Percentiles rank a stretch among this genome's conserved stretches.
Evolutionary conservation across 2,797 vertebrate genomes (phyloP).

Genomic region (Catostomus latipinnis): DNA sequence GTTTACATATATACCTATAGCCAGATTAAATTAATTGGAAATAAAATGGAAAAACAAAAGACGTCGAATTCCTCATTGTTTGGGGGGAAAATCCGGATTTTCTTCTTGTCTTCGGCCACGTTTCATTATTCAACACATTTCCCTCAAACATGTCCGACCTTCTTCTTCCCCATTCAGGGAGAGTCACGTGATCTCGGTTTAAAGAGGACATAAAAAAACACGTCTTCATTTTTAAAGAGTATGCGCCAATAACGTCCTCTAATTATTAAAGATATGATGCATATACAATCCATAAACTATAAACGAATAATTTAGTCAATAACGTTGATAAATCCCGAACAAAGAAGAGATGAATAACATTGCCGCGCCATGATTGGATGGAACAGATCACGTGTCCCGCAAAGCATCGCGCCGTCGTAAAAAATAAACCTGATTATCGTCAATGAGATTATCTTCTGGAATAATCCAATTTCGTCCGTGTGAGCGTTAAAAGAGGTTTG

Average conservation of each 20-base stretch:
- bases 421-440: conserved; percentile 19
- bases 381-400: conserved; percentile 67
- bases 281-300: background rate
- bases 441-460: conserved; percentile 2
- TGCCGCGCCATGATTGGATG: conserved; percentile 70
- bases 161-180: conserved; percentile 69
- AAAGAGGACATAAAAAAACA: background rate
- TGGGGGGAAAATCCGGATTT: conserved; percentile 69
- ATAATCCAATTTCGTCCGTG: conserved; percentile 6
- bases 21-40: conserved; percentile 25
- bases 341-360: conserved; percentile 66
- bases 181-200: conserved; percentile 71
- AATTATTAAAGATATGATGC: background rate
- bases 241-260: background rate
- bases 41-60: conserved; percentile 28
- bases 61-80: conserved; percentile 68
- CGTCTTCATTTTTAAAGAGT: background rate
- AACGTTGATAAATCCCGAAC: conserved; percentile 70
- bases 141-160: conserved; percentile 78
- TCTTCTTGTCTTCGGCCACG: conserved; percentile 79
- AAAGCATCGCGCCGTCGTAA: conserved; percentile 19
- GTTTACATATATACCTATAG: conserved; percentile 31
- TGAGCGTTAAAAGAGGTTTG: background rate
- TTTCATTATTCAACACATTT: conserved; percentile 77
- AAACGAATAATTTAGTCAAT: conserved; percentile 27